These are phyloP conservation scores for Elgonia sp. DNA, from an alignment of 2,888 invertebrate genomes.

Conservation along the genomic window DNA sequence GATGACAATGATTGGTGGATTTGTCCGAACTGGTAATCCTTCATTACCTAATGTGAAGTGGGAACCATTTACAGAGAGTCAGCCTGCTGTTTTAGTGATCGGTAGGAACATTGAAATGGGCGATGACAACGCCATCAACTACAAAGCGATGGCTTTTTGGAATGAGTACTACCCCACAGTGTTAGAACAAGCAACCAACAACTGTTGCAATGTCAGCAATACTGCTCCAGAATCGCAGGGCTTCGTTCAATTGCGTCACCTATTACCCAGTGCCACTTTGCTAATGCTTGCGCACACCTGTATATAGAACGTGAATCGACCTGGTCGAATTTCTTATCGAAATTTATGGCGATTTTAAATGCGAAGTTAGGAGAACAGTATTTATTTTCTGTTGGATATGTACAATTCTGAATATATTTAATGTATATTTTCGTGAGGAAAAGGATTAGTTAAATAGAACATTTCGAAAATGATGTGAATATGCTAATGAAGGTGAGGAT, in stretches of 20 bases:
- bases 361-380: neutral
- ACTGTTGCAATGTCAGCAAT: constrained; percentile 91
- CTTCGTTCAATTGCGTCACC: constrained; percentile 46
- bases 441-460: too few relatives aligned
- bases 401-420: too few relatives aligned
- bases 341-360: constrained; percentile 23
- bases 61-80: constrained; percentile 91
- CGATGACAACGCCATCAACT: constrained; percentile 90
- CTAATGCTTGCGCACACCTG: constrained; percentile 64
- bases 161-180: constrained; percentile 94
- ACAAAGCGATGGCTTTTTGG: constrained; percentile 94
- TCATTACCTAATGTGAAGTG: constrained; percentile 90
- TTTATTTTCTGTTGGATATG: too few relatives aligned
- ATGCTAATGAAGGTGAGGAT: too few relatives aligned
- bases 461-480: too few relatives aligned
- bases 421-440: too few relatives aligned
- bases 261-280: constrained; percentile 51
- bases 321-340: constrained; percentile 2
- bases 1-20: constrained; percentile 94
- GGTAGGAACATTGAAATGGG: constrained; percentile 94
- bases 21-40: constrained; percentile 91
- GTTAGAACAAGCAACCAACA: constrained; percentile 90
- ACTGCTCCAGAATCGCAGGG: constrained; percentile 31
- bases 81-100: constrained; percentile 91
- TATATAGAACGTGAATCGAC: constrained; percentile 52